Evolutionary conservation across 2,113 vertebrate genomes (phyloP).

Genomic region (Dermatemys mawii): DNA sequence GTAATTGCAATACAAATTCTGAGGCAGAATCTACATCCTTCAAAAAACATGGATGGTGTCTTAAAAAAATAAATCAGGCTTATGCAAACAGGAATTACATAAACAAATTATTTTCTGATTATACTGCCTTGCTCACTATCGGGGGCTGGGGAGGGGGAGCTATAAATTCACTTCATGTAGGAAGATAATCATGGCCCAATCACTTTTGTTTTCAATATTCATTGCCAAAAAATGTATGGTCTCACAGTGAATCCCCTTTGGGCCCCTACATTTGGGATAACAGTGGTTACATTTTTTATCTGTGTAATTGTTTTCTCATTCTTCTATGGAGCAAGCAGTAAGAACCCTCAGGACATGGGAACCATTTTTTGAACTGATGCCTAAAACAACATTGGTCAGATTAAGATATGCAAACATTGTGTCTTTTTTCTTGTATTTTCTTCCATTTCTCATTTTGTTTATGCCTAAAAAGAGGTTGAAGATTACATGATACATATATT

Average conservation of each 20-base stretch:
- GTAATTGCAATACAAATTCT: neutral
- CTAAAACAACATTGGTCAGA: neutral
- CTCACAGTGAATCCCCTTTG: neutral
- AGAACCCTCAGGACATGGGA: neutral
- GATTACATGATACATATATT: neutral
- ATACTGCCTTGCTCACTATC: neutral
- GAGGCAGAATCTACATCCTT: neutral
- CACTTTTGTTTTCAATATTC: neutral
- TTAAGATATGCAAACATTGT: neutral
- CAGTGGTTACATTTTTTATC: rapidly evolving
- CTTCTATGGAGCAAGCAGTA: neutral
- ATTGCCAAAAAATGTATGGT: neutral
- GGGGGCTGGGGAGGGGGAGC: rapidly evolving
- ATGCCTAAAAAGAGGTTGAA: neutral
- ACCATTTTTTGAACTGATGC: neutral
- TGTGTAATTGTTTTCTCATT: neutral
- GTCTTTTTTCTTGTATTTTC: neutral
- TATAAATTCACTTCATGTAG: neutral
- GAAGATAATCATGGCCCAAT: rapidly evolving
- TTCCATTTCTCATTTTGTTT: neutral
- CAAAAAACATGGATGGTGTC: neutral
- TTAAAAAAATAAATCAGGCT: neutral
- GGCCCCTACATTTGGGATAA: neutral
- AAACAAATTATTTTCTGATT: neutral
- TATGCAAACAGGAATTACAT: neutral